Base-by-base conservation (phyloP, 2,888 invertebrate genomes). In the Pseudoips prasinana region DNA sequence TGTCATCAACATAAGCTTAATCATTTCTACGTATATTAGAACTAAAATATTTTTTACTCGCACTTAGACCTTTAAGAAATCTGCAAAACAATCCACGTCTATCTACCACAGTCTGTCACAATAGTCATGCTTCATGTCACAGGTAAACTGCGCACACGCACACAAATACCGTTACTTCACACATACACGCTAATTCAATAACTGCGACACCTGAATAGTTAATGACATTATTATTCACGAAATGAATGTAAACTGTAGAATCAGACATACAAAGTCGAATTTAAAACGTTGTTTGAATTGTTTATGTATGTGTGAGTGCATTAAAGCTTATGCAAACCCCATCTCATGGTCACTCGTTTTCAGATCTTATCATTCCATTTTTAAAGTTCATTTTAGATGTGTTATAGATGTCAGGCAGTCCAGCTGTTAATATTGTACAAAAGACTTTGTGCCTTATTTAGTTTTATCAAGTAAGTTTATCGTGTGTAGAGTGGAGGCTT, bases 321-420 rank as follows among this genome's bases (percentile, higher is more conserved):
- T 5, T 25, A 28, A 42, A 46, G 42, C 45, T 58, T 45, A 46
- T 47, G 35, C 55, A 46, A 48, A 44, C 38, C 19, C 10, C 7
- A 23, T 27, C 28, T 39, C 35, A 37, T 22, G 41, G 39, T 36
- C 33, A 29, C 35, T 40, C 36, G 9, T 36, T 39, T 62, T 58
- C 58, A 43, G 55, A 64, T 63, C 60, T 64, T 65, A 64, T 43
- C 32, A 1, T 2, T 7, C 9, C 25, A 35, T 29, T 22, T 28
- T 49, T 73, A 71, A 63, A 68, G 72, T 73, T 68, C 61, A 74
- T 54, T 64, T 65, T 73, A 43, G n/a, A n/a, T 5, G 4, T 8
- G 4, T 24, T 24, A 6, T 23, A 3, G 8, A 7, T 9, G 3
- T 10, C 10, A n/a, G 20, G 7, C 20, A 5, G 20, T 20, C 20